Evolutionary conservation across 2,113 vertebrate species (phyloP).

Genomic region (Mirounga angustirostris): DNA sequence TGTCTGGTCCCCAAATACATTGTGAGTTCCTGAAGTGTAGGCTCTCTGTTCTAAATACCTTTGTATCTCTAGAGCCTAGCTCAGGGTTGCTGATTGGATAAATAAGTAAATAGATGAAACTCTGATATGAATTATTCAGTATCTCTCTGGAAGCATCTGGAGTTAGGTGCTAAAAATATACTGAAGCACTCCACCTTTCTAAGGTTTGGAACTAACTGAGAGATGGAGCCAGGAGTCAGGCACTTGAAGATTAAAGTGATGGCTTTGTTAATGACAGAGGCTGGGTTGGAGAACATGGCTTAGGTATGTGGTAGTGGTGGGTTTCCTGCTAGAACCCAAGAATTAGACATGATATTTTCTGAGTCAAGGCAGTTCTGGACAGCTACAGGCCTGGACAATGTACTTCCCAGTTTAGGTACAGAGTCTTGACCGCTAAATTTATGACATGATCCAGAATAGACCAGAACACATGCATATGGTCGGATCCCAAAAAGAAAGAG

Average conservation of each 20-base stretch:
- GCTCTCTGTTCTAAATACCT: background rate
- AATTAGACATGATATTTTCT: background rate
- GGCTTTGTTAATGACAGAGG: constrained; percentile 20
- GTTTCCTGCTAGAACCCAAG: background rate
- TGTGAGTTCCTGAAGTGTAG: background rate
- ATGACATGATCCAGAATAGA: background rate
- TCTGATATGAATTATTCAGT: background rate
- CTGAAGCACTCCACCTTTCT: background rate
- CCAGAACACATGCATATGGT: background rate
- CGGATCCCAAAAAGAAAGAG: background rate
- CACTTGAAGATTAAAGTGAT: background rate
- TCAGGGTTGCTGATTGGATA: background rate
- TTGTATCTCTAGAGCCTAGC: background rate
- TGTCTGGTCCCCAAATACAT: background rate
- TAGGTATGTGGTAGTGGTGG: background rate
- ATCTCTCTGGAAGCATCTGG: constrained; percentile 28
- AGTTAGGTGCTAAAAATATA: background rate
- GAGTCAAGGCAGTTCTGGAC: background rate
- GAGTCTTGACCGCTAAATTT: background rate
- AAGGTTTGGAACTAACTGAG: background rate
- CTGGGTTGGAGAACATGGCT: background rate
- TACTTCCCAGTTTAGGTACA: background rate
- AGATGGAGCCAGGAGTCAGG: background rate
- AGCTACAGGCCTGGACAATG: background rate
- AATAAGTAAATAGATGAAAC: constrained; percentile 10